phyloP scores from a whole-genome alignment of 1,140 invertebrate species.

The Sycophila sp. region DNA sequence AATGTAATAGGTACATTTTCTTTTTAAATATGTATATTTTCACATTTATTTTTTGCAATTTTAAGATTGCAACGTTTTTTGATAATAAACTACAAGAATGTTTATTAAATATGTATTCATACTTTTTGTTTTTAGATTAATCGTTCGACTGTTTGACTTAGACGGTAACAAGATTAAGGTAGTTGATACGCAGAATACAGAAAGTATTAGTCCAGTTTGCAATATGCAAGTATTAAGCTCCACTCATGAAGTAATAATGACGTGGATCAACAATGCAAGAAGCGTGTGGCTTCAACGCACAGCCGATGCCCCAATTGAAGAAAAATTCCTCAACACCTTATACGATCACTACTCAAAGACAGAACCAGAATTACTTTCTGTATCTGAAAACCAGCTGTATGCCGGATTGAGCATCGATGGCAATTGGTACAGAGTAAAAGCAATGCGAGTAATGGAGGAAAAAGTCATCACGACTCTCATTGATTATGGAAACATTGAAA shows the following conservation, averaged over 20 bases:
- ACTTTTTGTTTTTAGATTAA: slow-evolving; percentile 67
- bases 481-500: slow-evolving; percentile 68
- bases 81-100: slow-evolving; percentile 20
- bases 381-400: slow-evolving; percentile 68
- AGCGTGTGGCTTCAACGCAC: slow-evolving; percentile 72
- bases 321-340: slow-evolving; percentile 65
- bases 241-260: slow-evolving; percentile 64
- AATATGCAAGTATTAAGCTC: slow-evolving; percentile 68
- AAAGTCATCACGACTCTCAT: slow-evolving; percentile 59
- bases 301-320: slow-evolving; percentile 58
- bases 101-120: too few relatives aligned
- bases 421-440: slow-evolving; percentile 67
- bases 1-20: slow-evolving; percentile 66
- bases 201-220: slow-evolving; percentile 67
- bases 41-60: background rate
- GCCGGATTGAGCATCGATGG: slow-evolving; percentile 70
- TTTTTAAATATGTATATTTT: background rate
- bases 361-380: slow-evolving; percentile 47
- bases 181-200: slow-evolving; percentile 61
- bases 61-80: slow-evolving; percentile 10
- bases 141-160: slow-evolving; percentile 69
- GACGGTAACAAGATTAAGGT: slow-evolving; percentile 70
- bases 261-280: slow-evolving; percentile 64
- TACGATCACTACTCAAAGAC: slow-evolving; percentile 70
- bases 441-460: slow-evolving; percentile 38